Evolutionary conservation across 2,797 vertebrate species (phyloP), one percentile per base, ranked within the genome.

Genomic region (Sciurus carolinensis): DNA sequence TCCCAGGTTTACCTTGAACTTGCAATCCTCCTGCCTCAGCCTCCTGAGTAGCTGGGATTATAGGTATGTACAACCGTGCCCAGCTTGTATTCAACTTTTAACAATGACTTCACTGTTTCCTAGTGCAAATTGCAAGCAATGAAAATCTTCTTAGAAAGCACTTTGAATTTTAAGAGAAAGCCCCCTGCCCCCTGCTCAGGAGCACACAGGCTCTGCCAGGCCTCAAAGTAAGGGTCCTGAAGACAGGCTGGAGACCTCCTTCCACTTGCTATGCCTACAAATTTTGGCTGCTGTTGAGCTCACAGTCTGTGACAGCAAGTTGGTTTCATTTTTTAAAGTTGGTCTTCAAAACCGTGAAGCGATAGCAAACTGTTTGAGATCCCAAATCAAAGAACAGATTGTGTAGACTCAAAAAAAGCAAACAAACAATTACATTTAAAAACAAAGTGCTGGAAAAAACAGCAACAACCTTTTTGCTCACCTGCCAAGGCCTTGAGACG

Each of bases 371-470:
- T 94, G 95, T 97, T 96, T 96, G 90, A 97, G 95, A 95, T 95
- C 72, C 54, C 64, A 97, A 95, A 96, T 97, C 97, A 96, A 96
- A 95, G 96, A 97, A 96, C 91, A 97, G 91, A 93, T 97, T 97
- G 96, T 96, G 69, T 96, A 88, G 90, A 87, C 47, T 90, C 75
- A 89, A 90, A 84, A 79, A 94, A 83, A 87, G 84, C 90, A 92
- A 97, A 91, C 96, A 97, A 97, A 96, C 95, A 96, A 95, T 97
- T 97, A 96, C 84, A 96, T 94, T 87, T 89, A 89, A 95, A 97
- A 97, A 96, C 79, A 93, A 95, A 92, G 69, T 83, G 59, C 84
- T 87, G 87, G 66, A 44, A 42, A 72, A 86, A 50, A 1, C 83
- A 77, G 73, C 2, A 26, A 44, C 94, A 95, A 95, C 94, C 87